Conservation (phyloP, 2,888 invertebrate genomes). For the Cinara cedri region DNA sequence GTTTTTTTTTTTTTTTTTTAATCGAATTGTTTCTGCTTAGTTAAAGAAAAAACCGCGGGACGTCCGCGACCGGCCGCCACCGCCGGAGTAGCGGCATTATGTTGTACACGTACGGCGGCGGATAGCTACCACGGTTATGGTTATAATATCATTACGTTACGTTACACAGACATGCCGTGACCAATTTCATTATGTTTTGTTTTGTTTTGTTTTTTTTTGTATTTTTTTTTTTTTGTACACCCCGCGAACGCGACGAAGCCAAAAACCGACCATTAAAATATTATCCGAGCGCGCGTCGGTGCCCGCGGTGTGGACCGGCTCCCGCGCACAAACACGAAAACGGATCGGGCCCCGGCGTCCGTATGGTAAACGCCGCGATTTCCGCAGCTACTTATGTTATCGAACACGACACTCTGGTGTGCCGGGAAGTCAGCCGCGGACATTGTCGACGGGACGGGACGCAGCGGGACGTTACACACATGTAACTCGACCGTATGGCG, state of each 20-base stretch:
- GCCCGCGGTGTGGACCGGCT: neutral
- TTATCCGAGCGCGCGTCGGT: neutral
- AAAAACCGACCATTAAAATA: slow-evolving; percentile 6
- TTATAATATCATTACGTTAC: slow-evolving; percentile 6
- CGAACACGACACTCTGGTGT: no score
- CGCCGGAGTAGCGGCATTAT: neutral
- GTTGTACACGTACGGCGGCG: no score
- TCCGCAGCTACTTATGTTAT: no score
- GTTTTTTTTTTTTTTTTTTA: neutral
- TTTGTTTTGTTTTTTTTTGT: no score
- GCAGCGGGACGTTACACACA: no score
- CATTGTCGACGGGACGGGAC: no score
- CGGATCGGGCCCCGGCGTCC: neutral
- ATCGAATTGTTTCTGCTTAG: slow-evolving; percentile 53
- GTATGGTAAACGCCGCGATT: neutral
- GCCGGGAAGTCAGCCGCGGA: no score
- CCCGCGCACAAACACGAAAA: no score
- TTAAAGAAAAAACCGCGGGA: slow-evolving; percentile 43
- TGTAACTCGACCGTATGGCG: no score
- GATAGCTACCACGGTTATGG: slow-evolving; percentile 12
- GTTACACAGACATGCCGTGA: slow-evolving; percentile 21
- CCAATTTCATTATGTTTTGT: slow-evolving; percentile 33
- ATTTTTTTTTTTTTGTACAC: no score
- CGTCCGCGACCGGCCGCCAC: slow-evolving; percentile 10
- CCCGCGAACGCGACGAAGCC: slow-evolving; percentile 20